These are phyloP conservation scores for Ostrea denselamellosa DNA, from an alignment of 1,140 invertebrate species.

Conservation along the genomic window DNA sequence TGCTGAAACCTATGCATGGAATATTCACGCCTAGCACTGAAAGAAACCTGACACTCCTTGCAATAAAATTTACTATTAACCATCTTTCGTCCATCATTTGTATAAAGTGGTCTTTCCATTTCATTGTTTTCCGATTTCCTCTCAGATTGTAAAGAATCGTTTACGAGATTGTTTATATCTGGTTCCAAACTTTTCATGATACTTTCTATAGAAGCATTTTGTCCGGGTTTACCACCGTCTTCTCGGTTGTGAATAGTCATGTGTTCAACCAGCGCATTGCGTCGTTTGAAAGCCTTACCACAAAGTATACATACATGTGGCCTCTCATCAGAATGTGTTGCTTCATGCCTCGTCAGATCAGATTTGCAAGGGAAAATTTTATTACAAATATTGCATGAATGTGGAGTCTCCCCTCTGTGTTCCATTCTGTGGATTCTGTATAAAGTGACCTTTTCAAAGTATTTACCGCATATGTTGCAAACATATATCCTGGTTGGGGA, in stretches of 20 bases:
- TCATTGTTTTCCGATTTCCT: background rate
- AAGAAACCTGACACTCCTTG: slow-evolving; percentile 8
- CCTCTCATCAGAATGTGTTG: background rate
- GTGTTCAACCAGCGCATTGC: background rate
- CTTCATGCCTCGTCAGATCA: slow-evolving; percentile 4
- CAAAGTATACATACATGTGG: background rate
- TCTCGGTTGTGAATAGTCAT: background rate
- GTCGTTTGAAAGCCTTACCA: background rate
- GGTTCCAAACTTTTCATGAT: background rate
- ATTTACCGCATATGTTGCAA: background rate
- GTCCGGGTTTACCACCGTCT: background rate
- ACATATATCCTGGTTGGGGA: slow-evolving; percentile 3
- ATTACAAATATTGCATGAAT: background rate
- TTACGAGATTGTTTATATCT: background rate
- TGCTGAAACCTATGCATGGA: slow-evolving; percentile 23
- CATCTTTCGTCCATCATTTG: slow-evolving; percentile 5
- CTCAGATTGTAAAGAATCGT: background rate
- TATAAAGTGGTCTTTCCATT: background rate
- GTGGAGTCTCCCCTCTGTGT: slow-evolving; percentile 13
- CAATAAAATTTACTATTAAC: slow-evolving; percentile 18
- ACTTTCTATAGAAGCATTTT: background rate
- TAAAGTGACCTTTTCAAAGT: background rate
- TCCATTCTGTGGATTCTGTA: background rate
- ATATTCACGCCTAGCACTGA: background rate
- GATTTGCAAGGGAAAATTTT: background rate